phyloP scores from a whole-genome alignment of 37 sponge, comb jelly and placozoan genomes.

The Halisarca cf. caerulea region DNA sequence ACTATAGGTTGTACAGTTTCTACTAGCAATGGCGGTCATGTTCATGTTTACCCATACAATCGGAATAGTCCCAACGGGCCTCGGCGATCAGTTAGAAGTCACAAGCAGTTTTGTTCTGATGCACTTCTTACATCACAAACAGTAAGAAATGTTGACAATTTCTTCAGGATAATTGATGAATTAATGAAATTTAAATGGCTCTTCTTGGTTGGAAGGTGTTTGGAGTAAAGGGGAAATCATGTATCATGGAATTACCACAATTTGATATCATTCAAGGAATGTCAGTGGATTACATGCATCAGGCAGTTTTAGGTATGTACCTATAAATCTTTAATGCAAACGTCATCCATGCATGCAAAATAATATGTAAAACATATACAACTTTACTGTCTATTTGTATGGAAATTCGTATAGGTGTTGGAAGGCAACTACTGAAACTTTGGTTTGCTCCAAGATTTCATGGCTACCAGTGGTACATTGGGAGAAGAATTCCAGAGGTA shows the following conservation, averaged over 20 bases:
- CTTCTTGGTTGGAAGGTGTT: slow-evolving; percentile 33
- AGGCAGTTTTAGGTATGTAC: slow-evolving; percentile 39
- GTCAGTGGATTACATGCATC: slow-evolving; percentile 53
- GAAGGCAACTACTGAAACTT: slow-evolving; percentile 34
- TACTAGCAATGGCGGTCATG: slow-evolving; percentile 22
- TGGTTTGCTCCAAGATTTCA: slow-evolving; percentile 33
- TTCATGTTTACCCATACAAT: slow-evolving; percentile 29
- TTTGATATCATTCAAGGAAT: slow-evolving; percentile 44
- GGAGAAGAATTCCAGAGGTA: not conserved
- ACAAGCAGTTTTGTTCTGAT: too few species aligned
- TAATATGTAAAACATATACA: too few species aligned
- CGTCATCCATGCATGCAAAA: too few species aligned
- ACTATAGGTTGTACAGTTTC: slow-evolving; percentile 5
- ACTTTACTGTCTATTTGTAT: too few species aligned
- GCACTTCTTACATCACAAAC: too few species aligned
- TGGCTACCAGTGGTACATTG: slow-evolving; percentile 37
- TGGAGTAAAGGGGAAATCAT: slow-evolving; percentile 53
- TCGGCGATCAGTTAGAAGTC: not conserved
- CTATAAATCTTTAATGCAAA: too few species aligned
- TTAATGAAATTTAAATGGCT: too few species aligned
- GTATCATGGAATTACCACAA: slow-evolving; percentile 33
- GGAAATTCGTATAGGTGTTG: too few species aligned
- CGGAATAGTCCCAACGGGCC: slow-evolving; percentile 28
- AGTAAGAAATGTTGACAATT: too few species aligned
- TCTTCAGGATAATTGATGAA: too few species aligned